phyloP scores from a whole-genome alignment of 2,113 vertebrate species.

The Choloepus hoffmanni region DNA sequence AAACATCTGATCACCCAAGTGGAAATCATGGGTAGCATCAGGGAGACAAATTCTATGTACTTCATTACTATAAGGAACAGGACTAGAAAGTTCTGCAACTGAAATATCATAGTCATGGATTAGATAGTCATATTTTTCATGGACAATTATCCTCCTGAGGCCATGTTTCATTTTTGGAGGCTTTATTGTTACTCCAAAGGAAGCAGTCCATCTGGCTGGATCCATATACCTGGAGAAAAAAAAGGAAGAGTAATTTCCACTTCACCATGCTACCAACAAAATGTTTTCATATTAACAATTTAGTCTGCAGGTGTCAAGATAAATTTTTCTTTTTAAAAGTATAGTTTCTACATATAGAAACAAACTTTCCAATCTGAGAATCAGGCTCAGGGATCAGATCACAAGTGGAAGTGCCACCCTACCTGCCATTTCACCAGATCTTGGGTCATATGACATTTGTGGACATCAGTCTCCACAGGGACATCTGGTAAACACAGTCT shows the following conservation, averaged over 20 bases:
- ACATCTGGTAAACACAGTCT: neutral
- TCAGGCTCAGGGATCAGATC: too few species aligned
- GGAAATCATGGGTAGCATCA: conserved; percentile 83
- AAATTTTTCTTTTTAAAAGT: conserved; percentile 7
- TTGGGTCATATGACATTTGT: neutral
- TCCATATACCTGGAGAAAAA: conserved; percentile 77
- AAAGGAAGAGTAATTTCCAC: conserved; percentile 11
- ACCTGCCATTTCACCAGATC: neutral
- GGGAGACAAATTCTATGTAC: conserved; percentile 91
- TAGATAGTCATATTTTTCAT: conserved; percentile 86
- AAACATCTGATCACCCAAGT: conserved; percentile 78
- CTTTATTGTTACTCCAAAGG: conserved; percentile 85
- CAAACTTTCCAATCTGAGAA: conserved; percentile 38
- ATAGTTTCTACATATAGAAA: conserved; percentile 4
- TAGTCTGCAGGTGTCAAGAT: neutral
- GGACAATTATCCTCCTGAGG: conserved; percentile 87
- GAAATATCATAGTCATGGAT: conserved; percentile 91
- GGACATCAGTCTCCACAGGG: too few species aligned
- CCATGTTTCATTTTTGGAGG: conserved; percentile 76
- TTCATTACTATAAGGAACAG: conserved; percentile 83
- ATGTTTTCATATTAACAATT: neutral
- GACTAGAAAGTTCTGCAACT: conserved; percentile 88
- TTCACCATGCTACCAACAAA: neutral
- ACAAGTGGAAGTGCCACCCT: neutral
- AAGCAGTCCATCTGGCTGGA: conserved; percentile 87